These are phyloP conservation scores for Hyles vespertilio DNA, from an alignment of 1,140 invertebrate species.

Conservation along the genomic window DNA sequence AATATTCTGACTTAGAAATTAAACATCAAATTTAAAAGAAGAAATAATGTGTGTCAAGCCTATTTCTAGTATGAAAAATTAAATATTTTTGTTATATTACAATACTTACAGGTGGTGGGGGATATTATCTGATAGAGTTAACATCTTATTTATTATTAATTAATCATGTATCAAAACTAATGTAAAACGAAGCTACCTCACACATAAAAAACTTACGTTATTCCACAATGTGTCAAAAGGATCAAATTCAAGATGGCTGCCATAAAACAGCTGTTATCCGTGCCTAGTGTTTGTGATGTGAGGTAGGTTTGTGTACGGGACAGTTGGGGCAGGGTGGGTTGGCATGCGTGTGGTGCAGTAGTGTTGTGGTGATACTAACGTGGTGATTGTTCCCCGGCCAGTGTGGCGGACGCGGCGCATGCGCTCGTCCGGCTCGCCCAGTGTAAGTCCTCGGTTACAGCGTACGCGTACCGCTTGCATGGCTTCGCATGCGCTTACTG, in stretches of 20 bases:
- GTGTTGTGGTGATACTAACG: constrained; percentile 37
- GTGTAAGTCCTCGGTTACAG: constrained; percentile 84
- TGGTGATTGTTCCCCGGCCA: constrained; percentile 51
- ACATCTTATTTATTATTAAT: too few relatives aligned
- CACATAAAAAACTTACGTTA: too few relatives aligned
- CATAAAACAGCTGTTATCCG: neutral
- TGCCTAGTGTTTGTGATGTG: neutral
- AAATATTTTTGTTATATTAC: too few relatives aligned
- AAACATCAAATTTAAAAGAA: neutral
- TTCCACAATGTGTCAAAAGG: too few relatives aligned
- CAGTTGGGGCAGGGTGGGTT: too few relatives aligned
- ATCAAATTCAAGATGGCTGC: neutral
- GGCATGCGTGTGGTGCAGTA: neutral
- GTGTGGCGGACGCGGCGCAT: constrained; percentile 79
- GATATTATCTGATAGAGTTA: too few relatives aligned
- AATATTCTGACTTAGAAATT: neutral
- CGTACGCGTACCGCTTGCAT: constrained; percentile 20
- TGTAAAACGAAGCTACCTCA: too few relatives aligned
- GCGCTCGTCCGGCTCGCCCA: constrained; percentile 88
- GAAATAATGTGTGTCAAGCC: too few relatives aligned
- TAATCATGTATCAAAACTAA: too few relatives aligned
- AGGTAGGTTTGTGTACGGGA: neutral
- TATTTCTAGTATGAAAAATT: too few relatives aligned
- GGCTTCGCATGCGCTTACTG: constrained; percentile 21
- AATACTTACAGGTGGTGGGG: too few relatives aligned